Evolutionary conservation across 2,113 vertebrate species (phyloP).

Genomic region (Phyllopteryx taeniolatus): DNA sequence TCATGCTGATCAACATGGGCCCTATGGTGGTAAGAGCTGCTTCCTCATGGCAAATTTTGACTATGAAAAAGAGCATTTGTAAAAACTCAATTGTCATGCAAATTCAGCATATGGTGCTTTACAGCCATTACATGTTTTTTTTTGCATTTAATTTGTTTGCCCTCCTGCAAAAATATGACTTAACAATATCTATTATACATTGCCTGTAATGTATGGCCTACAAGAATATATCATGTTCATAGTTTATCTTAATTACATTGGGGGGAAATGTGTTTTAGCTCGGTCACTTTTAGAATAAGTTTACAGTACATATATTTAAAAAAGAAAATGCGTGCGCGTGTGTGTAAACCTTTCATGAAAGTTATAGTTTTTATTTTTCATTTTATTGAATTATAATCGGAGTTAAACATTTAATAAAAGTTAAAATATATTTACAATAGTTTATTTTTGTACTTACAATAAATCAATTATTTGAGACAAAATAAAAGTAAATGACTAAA

Average conservation of each 20-base stretch:
- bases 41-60: neutral
- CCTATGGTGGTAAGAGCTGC: slow-evolving; percentile 42
- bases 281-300: too few relatives aligned
- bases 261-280: neutral
- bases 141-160: neutral
- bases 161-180: neutral
- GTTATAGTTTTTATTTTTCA: too few relatives aligned
- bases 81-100: neutral
- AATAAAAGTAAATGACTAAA: too few relatives aligned
- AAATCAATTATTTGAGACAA: too few relatives aligned
- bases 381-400: too few relatives aligned
- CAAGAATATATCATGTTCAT: neutral
- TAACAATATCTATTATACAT: neutral
- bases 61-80: neutral
- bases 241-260: neutral
- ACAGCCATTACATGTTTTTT: too few relatives aligned
- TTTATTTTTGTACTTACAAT: too few relatives aligned
- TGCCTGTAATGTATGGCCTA: neutral
- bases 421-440: too few relatives aligned
- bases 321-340: too few relatives aligned
- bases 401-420: too few relatives aligned
- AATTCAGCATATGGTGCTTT: neutral
- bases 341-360: too few relatives aligned
- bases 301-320: too few relatives aligned
- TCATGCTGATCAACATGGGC: slow-evolving; percentile 55